phyloP scores from a whole-genome alignment of 1,140 invertebrate species.

The Carposina sasakii region DNA sequence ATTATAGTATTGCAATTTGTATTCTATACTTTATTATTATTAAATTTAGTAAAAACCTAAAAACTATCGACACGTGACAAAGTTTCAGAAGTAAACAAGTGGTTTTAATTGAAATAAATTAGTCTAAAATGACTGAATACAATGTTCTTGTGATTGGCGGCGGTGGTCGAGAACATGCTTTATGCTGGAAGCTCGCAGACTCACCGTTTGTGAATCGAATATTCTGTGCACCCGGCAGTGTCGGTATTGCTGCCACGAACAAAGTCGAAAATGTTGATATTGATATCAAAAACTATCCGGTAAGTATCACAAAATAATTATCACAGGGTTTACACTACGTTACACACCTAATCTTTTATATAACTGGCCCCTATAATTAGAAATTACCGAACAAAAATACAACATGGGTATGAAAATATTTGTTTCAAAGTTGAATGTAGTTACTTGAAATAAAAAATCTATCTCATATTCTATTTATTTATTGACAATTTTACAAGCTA shows the following conservation, averaged over 20 bases:
- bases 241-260: slow-evolving; percentile 80
- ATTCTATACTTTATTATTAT: not conserved
- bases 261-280: slow-evolving; percentile 79
- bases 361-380: too few species aligned
- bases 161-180: slow-evolving; percentile 96
- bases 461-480: too few species aligned
- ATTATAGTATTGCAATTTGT: not conserved
- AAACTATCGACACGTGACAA: slow-evolving; percentile 21
- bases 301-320: too few species aligned
- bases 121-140: slow-evolving; percentile 38
- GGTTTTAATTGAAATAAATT: slow-evolving; percentile 11
- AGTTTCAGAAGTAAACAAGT: slow-evolving; percentile 15
- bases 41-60: not conserved
- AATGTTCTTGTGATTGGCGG: slow-evolving; percentile 90
- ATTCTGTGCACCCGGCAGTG: slow-evolving; percentile 92
- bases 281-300: slow-evolving; percentile 79
- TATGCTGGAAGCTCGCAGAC: slow-evolving; percentile 92
- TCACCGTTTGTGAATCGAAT: slow-evolving; percentile 82
- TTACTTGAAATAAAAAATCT: too few species aligned
- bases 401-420: too few species aligned
- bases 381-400: too few species aligned
- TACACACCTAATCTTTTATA: too few species aligned
- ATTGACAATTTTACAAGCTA: too few species aligned
- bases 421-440: too few species aligned
- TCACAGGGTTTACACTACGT: too few species aligned